Evolutionary conservation across 1,140 invertebrate species (phyloP), one percentile per base, ranked within the genome.

Genomic region (Zaprionus lachaisei): DNA sequence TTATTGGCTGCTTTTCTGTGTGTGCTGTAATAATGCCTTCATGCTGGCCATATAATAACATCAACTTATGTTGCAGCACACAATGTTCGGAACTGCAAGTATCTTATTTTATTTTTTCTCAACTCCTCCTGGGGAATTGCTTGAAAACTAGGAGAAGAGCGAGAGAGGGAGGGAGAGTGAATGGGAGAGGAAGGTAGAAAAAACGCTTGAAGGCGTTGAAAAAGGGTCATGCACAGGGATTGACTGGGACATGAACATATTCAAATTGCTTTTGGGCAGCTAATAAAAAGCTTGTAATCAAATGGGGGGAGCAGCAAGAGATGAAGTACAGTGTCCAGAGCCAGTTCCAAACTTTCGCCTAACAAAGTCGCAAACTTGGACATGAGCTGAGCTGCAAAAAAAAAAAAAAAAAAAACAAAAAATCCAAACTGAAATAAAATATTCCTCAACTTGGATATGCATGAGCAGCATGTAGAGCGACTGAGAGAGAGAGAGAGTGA

Each of bases 231-330:
- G 66, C 57, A 54, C 68, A 62, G 65, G 75, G 81, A 81, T 79
- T 79, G 81, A 81, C 81, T 78, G 58, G 58, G 63, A 72, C 82
- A 76, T 58, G 74, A 90, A 78, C 72, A 85, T 79, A 89, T 90
- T 84, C 75, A 89, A 89, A 89, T 89, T 90, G 81, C 85, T 85
- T 89, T 89, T 62, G 85, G 85, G 81, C 64, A 73, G 81, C 79
- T 90, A 84, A 90, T 90, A 89, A 89, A 90, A 89, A 84, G 84
- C 81, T 66, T 84, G 84, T 84, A 89, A 87, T 89, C 80, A 87
- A 83, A 83, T 74, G 73, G 83, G 73, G 73, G n/a, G n/a, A 17
- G 41, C 6, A 17, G 41, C 2, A 9, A 11, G 9, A 47, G 41
- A n/a, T n/a, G n/a, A 0, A 2, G n/a, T n/a, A 47, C 51, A 67